phyloP scores from a whole-genome alignment of 1,140 invertebrate species.

The Steinernema feltiae region DNA sequence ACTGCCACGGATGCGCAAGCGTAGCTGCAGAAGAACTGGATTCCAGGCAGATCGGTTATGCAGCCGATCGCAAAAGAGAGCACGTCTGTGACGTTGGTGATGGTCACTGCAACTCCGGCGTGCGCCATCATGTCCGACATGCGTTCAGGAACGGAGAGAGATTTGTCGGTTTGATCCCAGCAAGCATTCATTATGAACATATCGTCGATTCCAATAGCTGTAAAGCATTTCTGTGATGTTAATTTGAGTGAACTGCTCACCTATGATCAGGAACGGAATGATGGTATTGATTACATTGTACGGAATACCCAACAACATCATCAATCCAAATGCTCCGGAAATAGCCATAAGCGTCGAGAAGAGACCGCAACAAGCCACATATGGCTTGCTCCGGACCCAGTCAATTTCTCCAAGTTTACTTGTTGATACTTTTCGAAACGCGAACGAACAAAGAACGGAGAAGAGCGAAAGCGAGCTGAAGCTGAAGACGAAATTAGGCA shows the following conservation, averaged over 20 bases:
- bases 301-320: slow-evolving; percentile 50
- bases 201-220: slow-evolving; percentile 63
- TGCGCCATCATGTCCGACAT: slow-evolving; percentile 58
- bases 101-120: slow-evolving; percentile 61
- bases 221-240: not conserved
- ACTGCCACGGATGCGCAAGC: slow-evolving; percentile 59
- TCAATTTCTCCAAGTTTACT: slow-evolving; percentile 36
- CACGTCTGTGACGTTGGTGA: slow-evolving; percentile 62
- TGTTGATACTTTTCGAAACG: slow-evolving; percentile 19
- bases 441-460: slow-evolving; percentile 43
- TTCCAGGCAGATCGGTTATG: slow-evolving; percentile 59
- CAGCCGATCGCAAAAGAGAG: slow-evolving; percentile 62
- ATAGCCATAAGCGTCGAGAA: slow-evolving; percentile 53
- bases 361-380: slow-evolving; percentile 52
- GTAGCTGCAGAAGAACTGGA: slow-evolving; percentile 60
- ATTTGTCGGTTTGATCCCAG: slow-evolving; percentile 50
- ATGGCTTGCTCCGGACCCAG: slow-evolving; percentile 55
- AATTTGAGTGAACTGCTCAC: slow-evolving; percentile 23
- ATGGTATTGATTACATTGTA: slow-evolving; percentile 58
- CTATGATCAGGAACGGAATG: slow-evolving; percentile 56
- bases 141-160: slow-evolving; percentile 38
- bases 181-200: slow-evolving; percentile 63
- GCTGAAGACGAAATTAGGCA: slow-evolving; percentile 55
- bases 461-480: slow-evolving; percentile 48
- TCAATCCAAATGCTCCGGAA: slow-evolving; percentile 53